Base-by-base conservation (phyloP, 2,797 vertebrate species). In the Scomberomorus guttatus region DNA sequence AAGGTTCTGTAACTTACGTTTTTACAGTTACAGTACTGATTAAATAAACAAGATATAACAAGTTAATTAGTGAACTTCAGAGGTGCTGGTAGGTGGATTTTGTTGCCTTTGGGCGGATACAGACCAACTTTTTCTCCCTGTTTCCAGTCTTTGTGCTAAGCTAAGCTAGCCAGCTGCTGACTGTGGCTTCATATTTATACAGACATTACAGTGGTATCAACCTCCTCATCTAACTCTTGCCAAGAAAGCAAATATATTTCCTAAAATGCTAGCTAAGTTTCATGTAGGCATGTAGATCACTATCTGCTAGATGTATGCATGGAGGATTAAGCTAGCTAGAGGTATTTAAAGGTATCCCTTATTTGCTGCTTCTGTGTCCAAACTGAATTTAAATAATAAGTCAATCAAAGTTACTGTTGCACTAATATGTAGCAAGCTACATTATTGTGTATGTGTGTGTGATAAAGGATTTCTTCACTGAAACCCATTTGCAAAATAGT, bases 401-500 rank as follows among this genome's bases (percentile, higher is more conserved):
- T 62, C 3, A 56, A 61, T 58, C 15, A 18, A 27, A 51, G 24
- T 59, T 18, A 18, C 25, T 42, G 24, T 27, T 62, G 48, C 9
- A 24, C 25, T 32, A 39, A 24, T 3, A 56, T 37, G 10, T 3
- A 37, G 11, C 37, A 37, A 32, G 29, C 37, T 37, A 37, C 51
- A 6, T 6, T 32, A 32, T 32, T 32, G 29, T 42, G 39, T n/a
- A 18, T 57, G 57, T 57, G 59, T 37, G 34, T 62, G n/a, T 56
- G 34, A 50, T 42, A 3, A 64, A 66, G 22, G 66, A 29, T 52
- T 61, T 67, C n/a, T 77, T 34, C 55, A 60, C 39, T n/a, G 32
- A 50, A 32, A 63, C 22, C 50, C 29, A 50, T 54, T 44, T 5
- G 0, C 48, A 65, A 71, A 77, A 60, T 57, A 65, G n/a, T 58